These are phyloP conservation scores for Phylloscopus trochiloides DNA, from an alignment of 2,113 vertebrate genomes.

Conservation along the genomic window DNA sequence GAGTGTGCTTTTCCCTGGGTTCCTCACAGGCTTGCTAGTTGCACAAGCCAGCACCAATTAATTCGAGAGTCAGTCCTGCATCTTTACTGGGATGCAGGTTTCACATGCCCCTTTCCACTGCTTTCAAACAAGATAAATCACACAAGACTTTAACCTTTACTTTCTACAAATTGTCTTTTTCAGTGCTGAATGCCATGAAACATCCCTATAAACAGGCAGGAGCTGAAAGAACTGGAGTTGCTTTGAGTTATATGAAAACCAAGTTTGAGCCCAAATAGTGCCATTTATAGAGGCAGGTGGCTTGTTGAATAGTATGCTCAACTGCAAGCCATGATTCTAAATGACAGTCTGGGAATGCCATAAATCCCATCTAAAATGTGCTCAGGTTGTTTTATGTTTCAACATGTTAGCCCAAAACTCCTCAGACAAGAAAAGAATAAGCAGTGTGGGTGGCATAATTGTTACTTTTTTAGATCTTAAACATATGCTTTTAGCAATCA, in stretches of 20 bases:
- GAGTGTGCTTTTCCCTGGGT: not conserved
- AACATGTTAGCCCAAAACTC: not conserved
- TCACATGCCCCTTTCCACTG: not conserved
- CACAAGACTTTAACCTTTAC: not conserved
- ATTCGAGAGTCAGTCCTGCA: not conserved
- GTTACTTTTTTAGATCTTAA: conserved; percentile 14
- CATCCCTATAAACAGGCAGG: not conserved
- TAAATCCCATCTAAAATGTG: not conserved
- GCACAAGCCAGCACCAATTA: not conserved
- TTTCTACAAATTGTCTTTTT: not conserved
- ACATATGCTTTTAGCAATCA: conserved; percentile 21
- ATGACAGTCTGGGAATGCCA: not conserved
- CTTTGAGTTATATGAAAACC: not conserved
- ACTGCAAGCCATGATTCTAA: not conserved
- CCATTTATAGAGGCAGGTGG: conserved; percentile 2
- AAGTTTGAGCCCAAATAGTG: not conserved
- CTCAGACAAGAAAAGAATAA: conserved; percentile 14
- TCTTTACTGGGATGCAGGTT: not conserved
- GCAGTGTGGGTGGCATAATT: conserved; percentile 45
- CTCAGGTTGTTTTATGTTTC: not conserved
- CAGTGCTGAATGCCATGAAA: not conserved
- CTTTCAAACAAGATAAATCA: not conserved
- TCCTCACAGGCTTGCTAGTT: not conserved
- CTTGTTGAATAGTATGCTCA: not conserved
- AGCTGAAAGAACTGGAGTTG: not conserved